Evolutionary conservation across 2,888 invertebrate genomes (phyloP).

Genomic region (Pteria penguin): DNA sequence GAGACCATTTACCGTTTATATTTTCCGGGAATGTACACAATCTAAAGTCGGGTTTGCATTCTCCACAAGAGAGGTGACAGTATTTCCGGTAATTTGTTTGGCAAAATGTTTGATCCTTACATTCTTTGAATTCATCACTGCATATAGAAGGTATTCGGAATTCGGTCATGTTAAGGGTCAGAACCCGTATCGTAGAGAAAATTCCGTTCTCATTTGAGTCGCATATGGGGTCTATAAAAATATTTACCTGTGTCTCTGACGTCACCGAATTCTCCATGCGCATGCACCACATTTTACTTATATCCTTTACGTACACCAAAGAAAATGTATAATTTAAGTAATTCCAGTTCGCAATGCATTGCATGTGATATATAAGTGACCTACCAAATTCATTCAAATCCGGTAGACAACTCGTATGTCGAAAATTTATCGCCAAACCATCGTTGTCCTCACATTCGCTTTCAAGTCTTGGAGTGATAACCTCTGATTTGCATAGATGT

Average conservation of each 20-base stretch:
- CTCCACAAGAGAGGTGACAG: constrained; percentile 55
- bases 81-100: constrained; percentile 40
- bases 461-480: constrained; percentile 64
- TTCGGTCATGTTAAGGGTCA: constrained; percentile 50
- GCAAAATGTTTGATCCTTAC: constrained; percentile 60
- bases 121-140: constrained; percentile 65
- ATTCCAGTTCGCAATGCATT: constrained; percentile 67
- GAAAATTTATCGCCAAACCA: constrained; percentile 69
- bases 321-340: constrained; percentile 61
- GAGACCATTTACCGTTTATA: constrained; percentile 62
- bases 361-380: background rate
- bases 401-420: constrained; percentile 60
- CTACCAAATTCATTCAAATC: background rate
- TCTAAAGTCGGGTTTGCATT: constrained; percentile 57
- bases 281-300: constrained; percentile 58
- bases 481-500: constrained; percentile 40
- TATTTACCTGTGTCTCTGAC: constrained; percentile 56
- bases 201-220: constrained; percentile 57
- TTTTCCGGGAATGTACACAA: constrained; percentile 64
- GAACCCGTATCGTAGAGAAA: constrained; percentile 48
- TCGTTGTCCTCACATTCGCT: constrained; percentile 72
- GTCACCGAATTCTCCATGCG: constrained; percentile 57
- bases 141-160: constrained; percentile 57
- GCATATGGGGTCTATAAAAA: constrained; percentile 69
- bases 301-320: constrained; percentile 45